Evolutionary conservation across 2,888 invertebrate genomes (phyloP).

Genomic region (Parapristionchus giblindavisi): DNA sequence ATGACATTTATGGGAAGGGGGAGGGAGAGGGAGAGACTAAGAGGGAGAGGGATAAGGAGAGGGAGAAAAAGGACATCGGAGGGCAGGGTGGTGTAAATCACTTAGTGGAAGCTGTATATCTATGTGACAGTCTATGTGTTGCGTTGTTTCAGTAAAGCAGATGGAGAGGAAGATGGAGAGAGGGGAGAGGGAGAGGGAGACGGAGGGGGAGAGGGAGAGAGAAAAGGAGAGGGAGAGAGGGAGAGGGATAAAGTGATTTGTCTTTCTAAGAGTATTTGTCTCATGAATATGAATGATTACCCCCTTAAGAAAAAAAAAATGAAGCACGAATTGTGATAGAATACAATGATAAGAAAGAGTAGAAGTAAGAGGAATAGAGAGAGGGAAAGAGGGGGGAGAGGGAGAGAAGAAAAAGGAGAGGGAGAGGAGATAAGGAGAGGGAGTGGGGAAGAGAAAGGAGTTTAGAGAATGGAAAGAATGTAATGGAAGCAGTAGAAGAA

Average conservation of each 20-base stretch:
- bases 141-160: too few relatives aligned
- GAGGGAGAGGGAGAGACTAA: background rate
- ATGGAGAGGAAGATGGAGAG: background rate
- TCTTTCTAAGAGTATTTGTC: too few relatives aligned
- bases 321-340: background rate
- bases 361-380: background rate
- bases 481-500: background rate
- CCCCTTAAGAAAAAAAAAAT: background rate
- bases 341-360: conserved; percentile 8
- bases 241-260: conserved; percentile 9
- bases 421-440: background rate
- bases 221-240: background rate
- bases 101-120: background rate
- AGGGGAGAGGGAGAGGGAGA: background rate
- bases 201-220: conserved; percentile 23
- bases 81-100: background rate
- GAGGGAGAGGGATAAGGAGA: background rate
- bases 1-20: conserved; percentile 7
- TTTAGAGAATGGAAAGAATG: too few relatives aligned
- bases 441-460: background rate
- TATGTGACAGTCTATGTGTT: too few relatives aligned
- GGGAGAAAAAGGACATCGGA: background rate
- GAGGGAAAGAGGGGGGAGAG: conserved; percentile 2
- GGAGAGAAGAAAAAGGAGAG: background rate
- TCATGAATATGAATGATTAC: conserved; percentile 10